phyloP scores from a whole-genome alignment of 2,888 invertebrate genomes.

The Ectropis crepuscularia region DNA sequence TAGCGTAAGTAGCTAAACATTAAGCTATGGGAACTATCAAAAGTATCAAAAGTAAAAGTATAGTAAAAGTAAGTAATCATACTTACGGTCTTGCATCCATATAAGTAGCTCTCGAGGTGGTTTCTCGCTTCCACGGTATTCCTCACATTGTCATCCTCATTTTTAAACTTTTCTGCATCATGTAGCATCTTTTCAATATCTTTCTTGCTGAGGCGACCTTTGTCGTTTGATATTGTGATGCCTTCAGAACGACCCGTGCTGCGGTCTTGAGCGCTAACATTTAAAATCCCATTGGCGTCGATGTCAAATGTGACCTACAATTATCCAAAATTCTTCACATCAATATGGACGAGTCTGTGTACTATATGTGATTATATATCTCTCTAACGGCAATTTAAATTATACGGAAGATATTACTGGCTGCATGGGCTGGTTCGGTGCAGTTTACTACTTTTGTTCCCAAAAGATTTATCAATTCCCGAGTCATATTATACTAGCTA shows the following conservation, averaged over 20 bases:
- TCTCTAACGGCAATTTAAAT: too few relatives aligned
- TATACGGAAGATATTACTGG: too few relatives aligned
- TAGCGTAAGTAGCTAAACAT: too few relatives aligned
- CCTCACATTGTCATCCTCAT: slow-evolving; percentile 89
- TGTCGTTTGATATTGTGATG: slow-evolving; percentile 95
- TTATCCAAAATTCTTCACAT: not conserved
- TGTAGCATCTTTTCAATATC: slow-evolving; percentile 94
- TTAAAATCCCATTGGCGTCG: slow-evolving; percentile 95
- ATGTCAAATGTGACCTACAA: slow-evolving; percentile 92
- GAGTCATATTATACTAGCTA: too few relatives aligned
- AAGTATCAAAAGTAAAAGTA: not conserved
- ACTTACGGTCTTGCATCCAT: slow-evolving; percentile 78
- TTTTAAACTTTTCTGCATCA: slow-evolving; percentile 91
- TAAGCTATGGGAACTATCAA: too few relatives aligned
- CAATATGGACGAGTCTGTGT: too few relatives aligned
- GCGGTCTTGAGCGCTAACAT: slow-evolving; percentile 91
- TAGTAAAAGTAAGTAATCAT: too few relatives aligned
- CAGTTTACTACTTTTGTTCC: too few relatives aligned
- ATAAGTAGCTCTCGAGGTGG: slow-evolving; percentile 91
- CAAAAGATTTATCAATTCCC: too few relatives aligned
- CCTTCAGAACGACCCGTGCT: slow-evolving; percentile 92
- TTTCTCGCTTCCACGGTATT: slow-evolving; percentile 90
- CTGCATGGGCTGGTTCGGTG: too few relatives aligned
- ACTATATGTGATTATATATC: too few relatives aligned
- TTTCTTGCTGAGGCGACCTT: slow-evolving; percentile 92